Evolutionary conservation across 2,797 vertebrate genomes (phyloP).

Genomic region (Coracias cyanogaster): DNA sequence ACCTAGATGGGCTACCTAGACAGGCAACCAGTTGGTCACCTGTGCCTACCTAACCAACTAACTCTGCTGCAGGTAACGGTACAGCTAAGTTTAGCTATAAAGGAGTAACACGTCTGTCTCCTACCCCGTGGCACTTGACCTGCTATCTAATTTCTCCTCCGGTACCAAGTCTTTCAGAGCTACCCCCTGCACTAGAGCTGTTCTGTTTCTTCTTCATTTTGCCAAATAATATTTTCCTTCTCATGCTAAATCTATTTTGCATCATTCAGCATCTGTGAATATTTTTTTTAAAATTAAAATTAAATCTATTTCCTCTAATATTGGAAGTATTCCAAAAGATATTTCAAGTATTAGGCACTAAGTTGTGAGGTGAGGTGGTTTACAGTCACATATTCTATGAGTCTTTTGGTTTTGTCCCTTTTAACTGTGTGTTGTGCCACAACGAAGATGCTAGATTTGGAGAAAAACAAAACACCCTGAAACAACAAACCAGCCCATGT

Average conservation of each 20-base stretch:
- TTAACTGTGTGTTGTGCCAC: neutral
- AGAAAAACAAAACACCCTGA: neutral
- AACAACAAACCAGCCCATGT: neutral
- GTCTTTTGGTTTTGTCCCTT: neutral
- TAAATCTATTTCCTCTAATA: neutral
- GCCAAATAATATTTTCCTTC: neutral
- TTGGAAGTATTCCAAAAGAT: neutral
- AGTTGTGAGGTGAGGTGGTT: neutral
- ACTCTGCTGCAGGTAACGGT: neutral
- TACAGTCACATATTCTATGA: neutral
- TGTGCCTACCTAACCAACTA: neutral
- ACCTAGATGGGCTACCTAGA: neutral
- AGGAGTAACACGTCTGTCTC: accelerated
- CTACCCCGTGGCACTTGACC: neutral
- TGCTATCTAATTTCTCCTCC: neutral
- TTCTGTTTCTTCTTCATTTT: neutral
- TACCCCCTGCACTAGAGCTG: neutral
- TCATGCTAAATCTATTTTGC: neutral
- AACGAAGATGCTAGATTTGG: neutral
- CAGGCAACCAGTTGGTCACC: neutral
- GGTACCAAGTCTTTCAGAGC: neutral
- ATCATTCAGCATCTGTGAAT: neutral
- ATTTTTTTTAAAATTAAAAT: too few relatives aligned
- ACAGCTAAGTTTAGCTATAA: neutral
- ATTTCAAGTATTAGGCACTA: neutral